Conservation (phyloP, 2,113 vertebrate genomes). For the Dromaius novaehollandiae region DNA sequence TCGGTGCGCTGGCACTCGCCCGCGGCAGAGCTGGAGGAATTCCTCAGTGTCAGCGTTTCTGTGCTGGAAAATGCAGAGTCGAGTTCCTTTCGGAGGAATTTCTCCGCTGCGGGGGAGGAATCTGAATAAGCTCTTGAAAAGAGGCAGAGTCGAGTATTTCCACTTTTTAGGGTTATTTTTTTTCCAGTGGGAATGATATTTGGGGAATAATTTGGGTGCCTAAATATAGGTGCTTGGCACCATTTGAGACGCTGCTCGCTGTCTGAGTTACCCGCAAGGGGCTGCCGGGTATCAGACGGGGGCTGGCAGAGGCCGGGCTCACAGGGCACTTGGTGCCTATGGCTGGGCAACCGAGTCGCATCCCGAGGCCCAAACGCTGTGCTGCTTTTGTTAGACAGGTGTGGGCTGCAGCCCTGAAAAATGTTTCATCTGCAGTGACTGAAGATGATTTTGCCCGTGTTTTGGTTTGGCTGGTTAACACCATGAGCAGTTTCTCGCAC, state of each 20-base stretch:
- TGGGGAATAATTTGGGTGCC: not conserved
- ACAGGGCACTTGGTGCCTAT: not conserved
- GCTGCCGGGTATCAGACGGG: not conserved
- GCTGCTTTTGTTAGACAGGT: not conserved
- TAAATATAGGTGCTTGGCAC: not conserved
- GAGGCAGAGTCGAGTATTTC: not conserved
- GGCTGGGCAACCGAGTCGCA: not conserved
- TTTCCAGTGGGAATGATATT: not conserved
- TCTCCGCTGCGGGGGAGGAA: not conserved
- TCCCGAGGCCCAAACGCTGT: not conserved
- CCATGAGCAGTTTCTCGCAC: not conserved
- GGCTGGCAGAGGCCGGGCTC: not conserved
- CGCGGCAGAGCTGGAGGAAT: not conserved
- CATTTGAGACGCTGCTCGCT: not conserved
- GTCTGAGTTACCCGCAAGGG: not conserved
- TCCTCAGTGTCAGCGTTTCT: slow-evolving; percentile 24
- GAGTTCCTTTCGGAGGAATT: not conserved
- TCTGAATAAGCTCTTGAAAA: not conserved
- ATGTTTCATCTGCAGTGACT: not conserved
- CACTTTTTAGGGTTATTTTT: not conserved
- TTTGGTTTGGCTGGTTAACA: not conserved
- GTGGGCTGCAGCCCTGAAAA: not conserved
- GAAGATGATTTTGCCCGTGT: not conserved
- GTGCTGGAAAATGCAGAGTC: slow-evolving; percentile 3
- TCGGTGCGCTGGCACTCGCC: not conserved